phyloP scores from a whole-genome alignment of 1,140 invertebrate species.

The Heliconius hermathena region DNA sequence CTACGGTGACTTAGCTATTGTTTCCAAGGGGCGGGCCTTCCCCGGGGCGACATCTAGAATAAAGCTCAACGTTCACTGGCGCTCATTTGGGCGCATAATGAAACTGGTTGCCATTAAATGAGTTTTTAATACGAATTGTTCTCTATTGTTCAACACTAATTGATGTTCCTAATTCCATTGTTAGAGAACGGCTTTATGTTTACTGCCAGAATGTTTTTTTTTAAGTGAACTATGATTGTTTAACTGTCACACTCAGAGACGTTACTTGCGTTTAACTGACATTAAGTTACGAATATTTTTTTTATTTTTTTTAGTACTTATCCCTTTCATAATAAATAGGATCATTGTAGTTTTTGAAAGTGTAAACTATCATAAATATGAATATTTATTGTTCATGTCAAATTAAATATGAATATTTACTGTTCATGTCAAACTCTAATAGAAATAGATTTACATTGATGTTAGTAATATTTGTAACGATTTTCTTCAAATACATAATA shows the following conservation, averaged over 20 bases:
- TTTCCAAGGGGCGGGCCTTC: slow-evolving; percentile 16
- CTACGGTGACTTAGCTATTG: slow-evolving; percentile 36
- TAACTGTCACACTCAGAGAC: not conserved
- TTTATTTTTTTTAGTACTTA: too few species aligned
- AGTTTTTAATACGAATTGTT: slow-evolving; percentile 43
- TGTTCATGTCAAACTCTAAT: too few species aligned
- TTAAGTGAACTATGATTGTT: not conserved
- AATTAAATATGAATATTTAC: too few species aligned
- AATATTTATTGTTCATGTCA: too few species aligned
- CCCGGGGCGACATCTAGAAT: slow-evolving; percentile 33
- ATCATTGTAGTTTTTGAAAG: too few species aligned
- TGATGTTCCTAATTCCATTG: slow-evolving; percentile 24
- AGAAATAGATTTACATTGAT: too few species aligned
- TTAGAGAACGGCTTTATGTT: not conserved
- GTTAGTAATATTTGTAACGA: too few species aligned
- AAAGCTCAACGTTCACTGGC: slow-evolving; percentile 31
- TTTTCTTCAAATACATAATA: too few species aligned
- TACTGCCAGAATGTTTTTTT: not conserved
- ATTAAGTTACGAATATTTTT: too few species aligned
- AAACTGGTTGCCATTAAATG: slow-evolving; percentile 34
- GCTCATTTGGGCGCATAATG: slow-evolving; percentile 40
- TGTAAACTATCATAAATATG: too few species aligned
- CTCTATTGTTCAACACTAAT: slow-evolving; percentile 33
- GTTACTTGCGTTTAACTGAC: not conserved
- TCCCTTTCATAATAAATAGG: too few species aligned